A percentile compares a stretch with the other conserved stretches of the same genome.
These are phyloP conservation scores for Myopa testacea DNA, from an alignment of 2,888 invertebrate genomes.

Conservation along the genomic window DNA sequence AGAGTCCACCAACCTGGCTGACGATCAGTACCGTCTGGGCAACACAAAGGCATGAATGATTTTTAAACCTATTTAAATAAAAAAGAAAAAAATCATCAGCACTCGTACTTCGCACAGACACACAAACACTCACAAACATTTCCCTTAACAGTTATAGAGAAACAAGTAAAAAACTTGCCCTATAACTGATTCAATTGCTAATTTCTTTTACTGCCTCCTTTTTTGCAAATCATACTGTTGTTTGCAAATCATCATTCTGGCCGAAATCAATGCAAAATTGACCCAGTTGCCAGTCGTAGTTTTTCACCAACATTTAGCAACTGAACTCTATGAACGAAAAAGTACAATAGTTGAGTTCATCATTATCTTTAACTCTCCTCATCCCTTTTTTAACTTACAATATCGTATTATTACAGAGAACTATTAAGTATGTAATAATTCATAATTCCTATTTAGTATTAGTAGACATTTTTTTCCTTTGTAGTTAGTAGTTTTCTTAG, in stretches of 20 bases:
- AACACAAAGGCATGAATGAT: slow-evolving; percentile 92
- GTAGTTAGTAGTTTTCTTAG: too few relatives aligned
- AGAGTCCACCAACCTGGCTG: slow-evolving; percentile 85
- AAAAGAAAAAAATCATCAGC: background rate
- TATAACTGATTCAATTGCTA: background rate
- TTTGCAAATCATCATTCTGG: too few relatives aligned
- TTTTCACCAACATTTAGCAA: background rate
- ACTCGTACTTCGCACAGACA: slow-evolving; percentile 14
- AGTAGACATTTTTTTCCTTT: background rate
- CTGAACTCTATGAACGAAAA: background rate
- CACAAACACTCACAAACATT: background rate
- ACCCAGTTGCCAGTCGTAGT: background rate
- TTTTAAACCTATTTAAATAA: background rate
- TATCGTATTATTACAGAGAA: background rate
- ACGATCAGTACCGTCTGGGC: slow-evolving; percentile 95
- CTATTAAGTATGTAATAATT: background rate
- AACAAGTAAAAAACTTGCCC: slow-evolving; percentile 1
- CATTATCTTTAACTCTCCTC: background rate
- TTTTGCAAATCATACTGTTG: background rate
- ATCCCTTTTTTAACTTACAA: too few relatives aligned
- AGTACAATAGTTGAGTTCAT: background rate
- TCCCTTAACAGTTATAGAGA: background rate
- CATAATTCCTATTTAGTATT: too few relatives aligned
- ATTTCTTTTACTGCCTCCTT: too few relatives aligned
- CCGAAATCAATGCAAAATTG: background rate